Evolutionary conservation across 2,113 vertebrate genomes (phyloP).

Genomic region (Colinus virginianus): DNA sequence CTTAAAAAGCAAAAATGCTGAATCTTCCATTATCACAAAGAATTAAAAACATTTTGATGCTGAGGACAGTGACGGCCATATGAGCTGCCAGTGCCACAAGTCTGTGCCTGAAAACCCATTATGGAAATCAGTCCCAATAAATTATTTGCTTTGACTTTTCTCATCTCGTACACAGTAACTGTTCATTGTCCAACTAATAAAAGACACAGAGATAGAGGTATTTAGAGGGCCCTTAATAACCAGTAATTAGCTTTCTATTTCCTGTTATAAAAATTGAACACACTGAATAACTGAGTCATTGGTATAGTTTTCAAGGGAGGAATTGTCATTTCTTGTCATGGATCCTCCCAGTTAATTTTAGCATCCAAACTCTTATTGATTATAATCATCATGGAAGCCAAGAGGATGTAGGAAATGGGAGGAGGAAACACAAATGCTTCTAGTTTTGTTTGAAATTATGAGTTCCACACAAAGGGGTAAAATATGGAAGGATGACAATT

Average conservation of each 20-base stretch:
- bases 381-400: slow-evolving; percentile 46
- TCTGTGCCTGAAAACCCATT: slow-evolving; percentile 67
- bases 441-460: slow-evolving; percentile 32
- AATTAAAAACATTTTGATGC: slow-evolving; percentile 54
- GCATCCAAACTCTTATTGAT: slow-evolving; percentile 46
- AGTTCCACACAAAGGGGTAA: neutral
- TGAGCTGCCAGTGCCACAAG: slow-evolving; percentile 56
- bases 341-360: slow-evolving; percentile 76
- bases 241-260: slow-evolving; percentile 83
- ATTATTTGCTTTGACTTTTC: slow-evolving; percentile 81
- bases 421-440: slow-evolving; percentile 6
- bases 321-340: slow-evolving; percentile 52
- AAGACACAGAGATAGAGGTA: slow-evolving; percentile 47
- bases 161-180: slow-evolving; percentile 74
- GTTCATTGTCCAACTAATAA: slow-evolving; percentile 76
- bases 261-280: slow-evolving; percentile 80
- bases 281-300: slow-evolving; percentile 68
- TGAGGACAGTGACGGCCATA: slow-evolving; percentile 23
- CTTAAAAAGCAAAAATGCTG: slow-evolving; percentile 22
- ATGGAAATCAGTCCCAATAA: slow-evolving; percentile 79
- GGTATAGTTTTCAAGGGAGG: slow-evolving; percentile 56
- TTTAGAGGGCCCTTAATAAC: slow-evolving; percentile 78
- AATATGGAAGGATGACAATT: neutral
- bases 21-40: neutral
- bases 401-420: slow-evolving; percentile 53